phyloP scores from a whole-genome alignment of 1,140 invertebrate genomes.

The Meloidogyne chitwoodi region DNA sequence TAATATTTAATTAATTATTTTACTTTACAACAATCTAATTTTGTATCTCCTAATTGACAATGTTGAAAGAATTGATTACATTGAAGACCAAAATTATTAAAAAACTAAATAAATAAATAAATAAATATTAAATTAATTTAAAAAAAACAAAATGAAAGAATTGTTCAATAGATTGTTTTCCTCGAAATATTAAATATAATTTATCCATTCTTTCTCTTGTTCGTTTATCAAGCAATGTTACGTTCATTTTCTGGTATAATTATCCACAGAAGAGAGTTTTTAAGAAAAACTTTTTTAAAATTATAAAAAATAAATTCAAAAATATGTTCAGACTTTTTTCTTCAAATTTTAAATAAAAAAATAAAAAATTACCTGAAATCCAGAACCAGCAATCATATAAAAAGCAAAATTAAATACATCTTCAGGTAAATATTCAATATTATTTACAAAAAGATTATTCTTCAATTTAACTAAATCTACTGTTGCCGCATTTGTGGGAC shows the following conservation, averaged over 20 bases:
- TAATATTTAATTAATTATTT: neutral
- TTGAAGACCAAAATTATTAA: slow-evolving; percentile 21
- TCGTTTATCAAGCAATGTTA: neutral
- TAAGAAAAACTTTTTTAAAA: neutral
- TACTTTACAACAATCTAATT: slow-evolving; percentile 31
- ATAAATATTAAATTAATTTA: too few relatives aligned
- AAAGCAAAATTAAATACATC: slow-evolving; percentile 33
- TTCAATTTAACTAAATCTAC: slow-evolving; percentile 21
- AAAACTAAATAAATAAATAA: slow-evolving; percentile 17
- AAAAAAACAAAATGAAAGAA: slow-evolving; percentile 19
- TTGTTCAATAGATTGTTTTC: slow-evolving; percentile 6
- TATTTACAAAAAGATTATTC: slow-evolving; percentile 6
- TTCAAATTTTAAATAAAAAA: too few relatives aligned
- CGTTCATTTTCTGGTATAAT: slow-evolving; percentile 27
- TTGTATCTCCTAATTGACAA: slow-evolving; percentile 25
- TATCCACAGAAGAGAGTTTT: neutral
- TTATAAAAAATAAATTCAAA: too few relatives aligned
- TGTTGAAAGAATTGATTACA: slow-evolving; percentile 23
- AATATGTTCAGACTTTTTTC: too few relatives aligned
- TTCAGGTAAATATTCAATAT: neutral
- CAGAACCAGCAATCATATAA: slow-evolving; percentile 32
- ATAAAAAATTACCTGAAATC: slow-evolving; percentile 20
- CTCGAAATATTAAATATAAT: slow-evolving; percentile 17
- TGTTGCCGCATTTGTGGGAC: slow-evolving; percentile 24
- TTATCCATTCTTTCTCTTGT: neutral